Evolutionary conservation across 2,888 invertebrate genomes (phyloP), one percentile per base, ranked within the genome.

Genomic region (Idaea aversata): DNA sequence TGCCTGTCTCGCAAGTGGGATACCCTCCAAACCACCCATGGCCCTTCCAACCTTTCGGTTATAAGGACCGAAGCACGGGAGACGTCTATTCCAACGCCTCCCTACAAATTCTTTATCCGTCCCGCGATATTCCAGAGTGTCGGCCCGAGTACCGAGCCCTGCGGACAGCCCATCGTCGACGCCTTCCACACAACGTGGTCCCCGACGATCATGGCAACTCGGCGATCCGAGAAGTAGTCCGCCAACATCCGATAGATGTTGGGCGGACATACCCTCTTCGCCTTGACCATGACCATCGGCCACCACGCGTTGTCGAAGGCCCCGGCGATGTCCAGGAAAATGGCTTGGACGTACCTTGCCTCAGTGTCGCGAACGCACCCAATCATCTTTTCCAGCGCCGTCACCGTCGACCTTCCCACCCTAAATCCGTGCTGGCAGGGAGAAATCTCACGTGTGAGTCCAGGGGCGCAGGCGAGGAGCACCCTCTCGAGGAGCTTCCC

Each of bases 1-100:
- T 64, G 0, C 69, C 59, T 0, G 73, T 71, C 15, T 69, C 25
- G 25, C 25, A 25, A 25, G 25, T 25, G 25, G 25, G 25, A 25
- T 25, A 25, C 25, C 25, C 25, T 2, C 25, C 25, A 25, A 25
- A 1, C 25, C 3, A 2, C 25, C 25, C 25, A 25, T 25, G 25
- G 3, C 25, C 25, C 25, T 25, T 25, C 25, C 25, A 25, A 25
- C 25, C 25, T 25, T 25, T 25, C 25, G 25, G 25, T 25, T 25
- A 25, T 25, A 2, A 25, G 25, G 25, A 3, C 25, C 25, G 25
- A 25, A 25, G 25, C 25, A 25, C 25, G 25, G 25, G 25, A 25
- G 25, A 25, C 25, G 25, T 25, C 25, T 25, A 25, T 25, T 25
- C 25, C 25, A 25, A 25, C 25, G 25, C 25, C 25, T 3, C 25